Conservation (phyloP, 2,113 vertebrate species). For the Pagrus major region DNA sequence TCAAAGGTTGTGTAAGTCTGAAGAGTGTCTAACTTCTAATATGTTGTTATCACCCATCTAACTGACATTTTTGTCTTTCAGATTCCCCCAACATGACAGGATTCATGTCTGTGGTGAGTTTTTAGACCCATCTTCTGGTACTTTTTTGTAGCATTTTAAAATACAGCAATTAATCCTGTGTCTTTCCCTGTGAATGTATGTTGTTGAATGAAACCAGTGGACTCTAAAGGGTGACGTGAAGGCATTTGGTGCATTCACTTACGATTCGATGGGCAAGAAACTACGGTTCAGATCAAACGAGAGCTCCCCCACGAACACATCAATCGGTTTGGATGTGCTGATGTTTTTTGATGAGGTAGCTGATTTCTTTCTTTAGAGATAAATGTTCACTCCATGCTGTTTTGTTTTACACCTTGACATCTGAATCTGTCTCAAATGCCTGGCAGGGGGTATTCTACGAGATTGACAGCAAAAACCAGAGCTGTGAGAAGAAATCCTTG, state of each 20-base stretch:
- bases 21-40: not conserved
- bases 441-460: constrained; percentile 77
- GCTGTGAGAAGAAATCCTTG: constrained; percentile 81
- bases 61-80: constrained; percentile 55
- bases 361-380: not conserved
- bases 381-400: not conserved
- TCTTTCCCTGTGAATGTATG: constrained; percentile 11
- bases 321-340: constrained; percentile 77
- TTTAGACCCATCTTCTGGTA: not conserved
- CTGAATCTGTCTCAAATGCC: not conserved
- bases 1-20: not conserved
- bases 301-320: constrained; percentile 62
- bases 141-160: constrained; percentile 10
- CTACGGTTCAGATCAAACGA: constrained; percentile 80
- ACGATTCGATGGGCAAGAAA: constrained; percentile 77
- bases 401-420: not conserved
- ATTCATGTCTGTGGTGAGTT: constrained; percentile 71
- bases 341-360: constrained; percentile 82
- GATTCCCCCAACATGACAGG: constrained; percentile 81
- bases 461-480: constrained; percentile 83
- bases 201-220: constrained; percentile 53
- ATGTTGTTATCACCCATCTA: not conserved
- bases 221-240: constrained; percentile 63
- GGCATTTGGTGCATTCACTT: constrained; percentile 71
- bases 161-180: not conserved